These are phyloP conservation scores for Phaethornis superciliosus DNA, from an alignment of 2,113 vertebrate genomes.

Conservation along the genomic window DNA sequence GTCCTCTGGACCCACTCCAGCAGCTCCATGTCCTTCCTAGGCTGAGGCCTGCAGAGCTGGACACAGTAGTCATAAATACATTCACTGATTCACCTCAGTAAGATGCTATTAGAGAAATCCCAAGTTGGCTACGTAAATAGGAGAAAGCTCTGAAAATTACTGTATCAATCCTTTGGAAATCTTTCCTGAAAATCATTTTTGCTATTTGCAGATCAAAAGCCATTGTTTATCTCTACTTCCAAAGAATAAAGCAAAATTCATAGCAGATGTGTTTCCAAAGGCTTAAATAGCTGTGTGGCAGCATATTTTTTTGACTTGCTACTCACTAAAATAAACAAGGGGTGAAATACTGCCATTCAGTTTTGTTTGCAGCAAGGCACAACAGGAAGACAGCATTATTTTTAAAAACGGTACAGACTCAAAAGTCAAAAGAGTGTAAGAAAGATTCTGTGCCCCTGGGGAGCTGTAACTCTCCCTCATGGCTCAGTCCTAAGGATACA, in stretches of 20 bases:
- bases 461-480: background rate
- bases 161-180: background rate
- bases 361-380: background rate
- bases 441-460: background rate
- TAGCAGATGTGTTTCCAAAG: background rate
- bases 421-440: background rate
- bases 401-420: background rate
- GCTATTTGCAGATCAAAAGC: slow-evolving; percentile 16
- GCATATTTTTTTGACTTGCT: background rate
- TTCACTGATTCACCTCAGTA: background rate
- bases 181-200: background rate
- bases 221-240: slow-evolving; percentile 19
- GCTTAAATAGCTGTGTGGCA: background rate
- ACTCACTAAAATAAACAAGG: background rate
- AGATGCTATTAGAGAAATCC: background rate
- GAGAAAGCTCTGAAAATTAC: background rate
- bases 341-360: background rate
- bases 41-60: too few species aligned
- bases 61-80: background rate
- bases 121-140: background rate
- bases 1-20: too few species aligned
- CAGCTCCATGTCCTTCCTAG: too few species aligned
- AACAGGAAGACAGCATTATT: background rate
- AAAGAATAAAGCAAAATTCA: slow-evolving; percentile 9
- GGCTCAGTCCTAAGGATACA: background rate